Evolutionary conservation across 2,888 invertebrate species (phyloP).

Genomic region (Temnothorax rugatulus): DNA sequence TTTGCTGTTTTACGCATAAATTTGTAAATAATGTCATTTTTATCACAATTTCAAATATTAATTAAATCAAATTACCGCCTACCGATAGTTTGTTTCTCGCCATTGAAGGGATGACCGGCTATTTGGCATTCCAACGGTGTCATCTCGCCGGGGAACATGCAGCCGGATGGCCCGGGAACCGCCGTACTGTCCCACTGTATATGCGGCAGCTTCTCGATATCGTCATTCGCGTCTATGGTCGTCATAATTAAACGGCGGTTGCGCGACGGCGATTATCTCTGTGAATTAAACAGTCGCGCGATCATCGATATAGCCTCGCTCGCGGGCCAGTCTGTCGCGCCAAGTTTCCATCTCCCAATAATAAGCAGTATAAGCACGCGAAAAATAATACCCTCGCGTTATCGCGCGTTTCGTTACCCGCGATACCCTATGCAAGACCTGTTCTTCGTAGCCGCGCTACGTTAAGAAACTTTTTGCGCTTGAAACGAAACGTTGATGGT

Average conservation of each 20-base stretch:
- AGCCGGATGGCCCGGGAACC: conserved; percentile 50
- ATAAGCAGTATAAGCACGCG: background rate
- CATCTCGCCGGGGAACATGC: conserved; percentile 82
- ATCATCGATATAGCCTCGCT: conserved; percentile 59
- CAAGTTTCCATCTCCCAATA: background rate
- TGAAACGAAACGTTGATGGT: background rate
- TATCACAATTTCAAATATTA: background rate
- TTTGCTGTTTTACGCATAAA: no score
- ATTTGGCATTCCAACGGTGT: conserved; percentile 88
- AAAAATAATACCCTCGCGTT: background rate
- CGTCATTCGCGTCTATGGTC: conserved; percentile 69
- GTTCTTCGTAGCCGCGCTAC: no score
- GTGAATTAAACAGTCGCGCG: conserved; percentile 70
- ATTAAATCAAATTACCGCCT: conserved; percentile 71
- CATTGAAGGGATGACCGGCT: conserved; percentile 89
- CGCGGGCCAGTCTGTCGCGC: background rate
- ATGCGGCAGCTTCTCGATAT: conserved; percentile 66
- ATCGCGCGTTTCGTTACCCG: background rate
- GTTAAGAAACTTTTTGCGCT: background rate
- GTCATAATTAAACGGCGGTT: conserved; percentile 68
- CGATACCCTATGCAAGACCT: background rate
- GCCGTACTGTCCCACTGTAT: conserved; percentile 50
- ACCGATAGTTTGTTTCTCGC: conserved; percentile 87
- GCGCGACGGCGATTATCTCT: conserved; percentile 66
- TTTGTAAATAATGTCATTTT: no score